A percentile compares a stretch with the other conserved stretches of the same genome.
Evolutionary conservation across 2,888 invertebrate genomes (phyloP).

Genomic region (Dioctria linearis): DNA sequence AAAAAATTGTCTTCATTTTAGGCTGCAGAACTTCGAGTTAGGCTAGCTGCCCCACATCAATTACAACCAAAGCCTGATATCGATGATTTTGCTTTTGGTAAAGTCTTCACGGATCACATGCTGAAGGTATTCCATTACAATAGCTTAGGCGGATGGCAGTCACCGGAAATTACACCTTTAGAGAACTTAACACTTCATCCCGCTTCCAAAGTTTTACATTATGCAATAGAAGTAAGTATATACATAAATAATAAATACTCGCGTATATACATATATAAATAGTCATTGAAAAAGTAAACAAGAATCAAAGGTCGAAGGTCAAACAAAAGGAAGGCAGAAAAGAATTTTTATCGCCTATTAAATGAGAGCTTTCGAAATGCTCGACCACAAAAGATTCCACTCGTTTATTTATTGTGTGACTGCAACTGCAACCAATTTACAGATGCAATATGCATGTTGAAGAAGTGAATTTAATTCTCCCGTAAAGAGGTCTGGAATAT

Average conservation of each 20-base stretch:
- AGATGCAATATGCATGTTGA: too few relatives aligned
- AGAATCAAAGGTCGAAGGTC: not conserved
- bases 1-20: slow-evolving; percentile 68
- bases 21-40: slow-evolving; percentile 82
- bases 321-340: too few relatives aligned
- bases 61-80: slow-evolving; percentile 86
- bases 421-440: too few relatives aligned
- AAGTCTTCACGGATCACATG: slow-evolving; percentile 97
- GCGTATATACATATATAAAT: not conserved
- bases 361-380: too few relatives aligned
- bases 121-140: slow-evolving; percentile 87
- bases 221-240: slow-evolving; percentile 90
- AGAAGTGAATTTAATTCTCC: too few relatives aligned
- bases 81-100: slow-evolving; percentile 89
- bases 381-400: too few relatives aligned
- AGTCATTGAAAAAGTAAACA: not conserved
- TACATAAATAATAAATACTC: not conserved
- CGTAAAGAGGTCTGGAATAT: too few relatives aligned
- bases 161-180: slow-evolving; percentile 90
- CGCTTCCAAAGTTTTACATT: slow-evolving; percentile 96
- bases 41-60: slow-evolving; percentile 83
- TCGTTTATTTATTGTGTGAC: too few relatives aligned
- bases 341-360: too few relatives aligned
- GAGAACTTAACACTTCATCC: slow-evolving; percentile 94
- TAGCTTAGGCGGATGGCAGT: slow-evolving; percentile 92